Conservation (phyloP, 2,113 vertebrate species). For the Salvelinus namaycush region DNA sequence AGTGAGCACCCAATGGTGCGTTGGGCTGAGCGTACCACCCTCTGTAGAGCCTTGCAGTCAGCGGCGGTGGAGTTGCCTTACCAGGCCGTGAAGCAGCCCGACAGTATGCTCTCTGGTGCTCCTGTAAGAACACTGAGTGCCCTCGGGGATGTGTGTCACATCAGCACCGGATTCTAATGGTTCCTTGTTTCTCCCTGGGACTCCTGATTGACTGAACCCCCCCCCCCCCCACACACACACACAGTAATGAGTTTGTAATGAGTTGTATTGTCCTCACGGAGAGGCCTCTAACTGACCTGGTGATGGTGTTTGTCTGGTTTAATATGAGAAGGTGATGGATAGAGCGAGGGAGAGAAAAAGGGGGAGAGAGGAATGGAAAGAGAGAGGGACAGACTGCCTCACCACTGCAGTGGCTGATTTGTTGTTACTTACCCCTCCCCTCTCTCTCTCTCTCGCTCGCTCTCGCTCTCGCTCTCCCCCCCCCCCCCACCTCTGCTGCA, state of each 20-base stretch:
- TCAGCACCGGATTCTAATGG: too few species aligned
- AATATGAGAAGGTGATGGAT: constrained; percentile 14
- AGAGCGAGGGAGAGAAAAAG: not conserved
- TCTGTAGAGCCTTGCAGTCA: too few species aligned
- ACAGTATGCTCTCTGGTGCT: too few species aligned
- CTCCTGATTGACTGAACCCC: not conserved
- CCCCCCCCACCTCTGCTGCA: constrained; percentile 46
- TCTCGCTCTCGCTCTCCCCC: not conserved
- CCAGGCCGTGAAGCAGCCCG: too few species aligned
- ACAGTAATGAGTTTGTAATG: constrained; percentile 8
- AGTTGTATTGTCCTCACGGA: not conserved
- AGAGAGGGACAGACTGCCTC: constrained; percentile 18
- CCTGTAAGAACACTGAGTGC: too few species aligned
- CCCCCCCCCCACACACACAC: constrained; percentile 16
- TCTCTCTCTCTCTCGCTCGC: too few species aligned
- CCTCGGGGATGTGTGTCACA: too few species aligned
- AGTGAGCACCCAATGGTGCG: too few species aligned
- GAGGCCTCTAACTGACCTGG: not conserved
- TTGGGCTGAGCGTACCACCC: too few species aligned
- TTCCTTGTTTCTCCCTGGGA: too few species aligned
- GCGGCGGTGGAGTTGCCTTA: too few species aligned
- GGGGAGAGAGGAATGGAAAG: constrained; percentile 10
- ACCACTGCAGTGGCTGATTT: constrained; percentile 66
- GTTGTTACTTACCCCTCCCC: constrained; percentile 45
- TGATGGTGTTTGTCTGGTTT: not conserved